These are phyloP conservation scores for Brachymystax lenok DNA, from an alignment of 2,797 vertebrate genomes.

Conservation along the genomic window DNA sequence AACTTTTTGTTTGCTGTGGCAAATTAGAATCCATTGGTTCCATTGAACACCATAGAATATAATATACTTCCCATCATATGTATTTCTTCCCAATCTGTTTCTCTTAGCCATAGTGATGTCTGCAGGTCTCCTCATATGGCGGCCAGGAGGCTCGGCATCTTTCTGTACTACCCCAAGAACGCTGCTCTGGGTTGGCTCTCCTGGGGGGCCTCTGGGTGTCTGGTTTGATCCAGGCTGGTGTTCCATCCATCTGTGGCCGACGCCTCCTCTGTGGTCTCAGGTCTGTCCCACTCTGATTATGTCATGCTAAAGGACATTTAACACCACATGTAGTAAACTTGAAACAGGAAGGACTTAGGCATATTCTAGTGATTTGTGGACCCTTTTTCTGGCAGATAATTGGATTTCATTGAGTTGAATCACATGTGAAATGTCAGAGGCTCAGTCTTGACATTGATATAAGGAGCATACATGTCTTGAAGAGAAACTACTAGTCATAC, in stretches of 20 bases:
- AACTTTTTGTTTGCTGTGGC: not conserved
- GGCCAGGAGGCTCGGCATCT: slow-evolving; percentile 41
- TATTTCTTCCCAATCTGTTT: slow-evolving; percentile 5
- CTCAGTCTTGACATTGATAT: not conserved
- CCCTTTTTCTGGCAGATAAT: not conserved
- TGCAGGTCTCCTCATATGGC: slow-evolving; percentile 47
- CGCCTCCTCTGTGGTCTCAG: slow-evolving; percentile 59
- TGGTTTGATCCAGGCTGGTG: slow-evolving; percentile 66
- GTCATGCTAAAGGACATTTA: slow-evolving; percentile 40
- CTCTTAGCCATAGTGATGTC: slow-evolving; percentile 10
- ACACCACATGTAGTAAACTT: not conserved
- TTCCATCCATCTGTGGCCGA: slow-evolving; percentile 59
- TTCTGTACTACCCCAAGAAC: slow-evolving; percentile 30
- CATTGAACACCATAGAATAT: no score
- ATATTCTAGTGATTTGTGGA: not conserved
- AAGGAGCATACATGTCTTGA: not conserved
- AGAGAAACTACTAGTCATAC: not conserved
- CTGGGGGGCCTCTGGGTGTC: slow-evolving; percentile 39
- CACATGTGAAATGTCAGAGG: not conserved
- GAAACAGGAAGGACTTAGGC: not conserved
- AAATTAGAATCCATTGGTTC: no score
- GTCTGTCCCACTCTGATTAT: slow-evolving; percentile 55
- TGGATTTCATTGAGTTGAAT: not conserved
- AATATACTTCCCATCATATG: no score
- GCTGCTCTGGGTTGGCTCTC: slow-evolving; percentile 36